Conservation (phyloP, 2,888 invertebrate genomes). For the Leuctra nigra region DNA sequence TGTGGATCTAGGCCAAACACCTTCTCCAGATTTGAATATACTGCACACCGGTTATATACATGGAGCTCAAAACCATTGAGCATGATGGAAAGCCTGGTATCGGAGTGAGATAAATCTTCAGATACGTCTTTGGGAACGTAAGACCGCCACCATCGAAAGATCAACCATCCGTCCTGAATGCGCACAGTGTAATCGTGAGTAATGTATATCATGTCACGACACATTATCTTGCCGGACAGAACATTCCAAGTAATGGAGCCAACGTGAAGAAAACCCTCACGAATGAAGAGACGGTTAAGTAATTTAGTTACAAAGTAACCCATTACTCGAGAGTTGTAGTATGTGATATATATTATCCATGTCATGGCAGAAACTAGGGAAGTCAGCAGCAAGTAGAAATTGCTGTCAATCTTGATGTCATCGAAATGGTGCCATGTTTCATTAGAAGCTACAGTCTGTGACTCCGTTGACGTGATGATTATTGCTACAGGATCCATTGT, state of each 20-base stretch:
- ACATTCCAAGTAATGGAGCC: conserved; percentile 92
- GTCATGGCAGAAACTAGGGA: conserved; percentile 75
- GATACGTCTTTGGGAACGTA: conserved; percentile 92
- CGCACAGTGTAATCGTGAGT: conserved; percentile 89
- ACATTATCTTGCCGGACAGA: conserved; percentile 98
- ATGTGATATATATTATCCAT: conserved; percentile 92
- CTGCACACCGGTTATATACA: conserved; percentile 84
- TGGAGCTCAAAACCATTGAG: conserved; percentile 93
- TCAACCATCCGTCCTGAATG: conserved; percentile 93
- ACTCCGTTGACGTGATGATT: not conserved
- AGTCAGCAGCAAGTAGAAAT: conserved; percentile 66
- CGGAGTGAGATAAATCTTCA: conserved; percentile 93
- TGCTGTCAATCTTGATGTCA: conserved; percentile 71
- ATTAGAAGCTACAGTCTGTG: not conserved
- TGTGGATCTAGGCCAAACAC: conserved; percentile 77
- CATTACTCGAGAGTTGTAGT: conserved; percentile 88
- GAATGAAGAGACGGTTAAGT: conserved; percentile 78
- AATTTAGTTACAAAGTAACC: conserved; percentile 86
- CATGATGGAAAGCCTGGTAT: conserved; percentile 83
- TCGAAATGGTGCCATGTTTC: conserved; percentile 37
- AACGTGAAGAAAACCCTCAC: conserved; percentile 83
- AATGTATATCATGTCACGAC: conserved; percentile 89
- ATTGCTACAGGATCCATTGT: not conserved
- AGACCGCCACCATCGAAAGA: conserved; percentile 97
- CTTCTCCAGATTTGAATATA: conserved; percentile 82